Base-by-base conservation (phyloP, 2,888 invertebrate species). In the Tachina grossa region DNA sequence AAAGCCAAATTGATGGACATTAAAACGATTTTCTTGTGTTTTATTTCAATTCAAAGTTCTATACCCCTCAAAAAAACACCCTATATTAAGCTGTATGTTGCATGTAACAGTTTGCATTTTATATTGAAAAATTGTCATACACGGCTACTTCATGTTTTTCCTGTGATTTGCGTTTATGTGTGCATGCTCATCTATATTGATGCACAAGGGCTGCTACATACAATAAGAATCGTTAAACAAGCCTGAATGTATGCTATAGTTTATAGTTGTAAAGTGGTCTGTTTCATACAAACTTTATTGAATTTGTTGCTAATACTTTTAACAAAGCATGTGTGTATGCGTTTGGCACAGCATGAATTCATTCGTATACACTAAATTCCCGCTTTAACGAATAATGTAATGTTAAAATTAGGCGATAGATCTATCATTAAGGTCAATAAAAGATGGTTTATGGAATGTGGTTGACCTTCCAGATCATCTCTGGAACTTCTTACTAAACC, bases 201-300 rank as follows among this genome's bases (percentile, higher is more conserved):
- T 31, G 31, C 6, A 31, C 10, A 57, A 11, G 10, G 69, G 22
- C 22, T 79, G 53, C 31, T 31, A 31, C 31, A 31, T 61, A 16
- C 45, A 66, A 55, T 39, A 47, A 16, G 13, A 63, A 49, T 75
- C 19, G 19, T 63, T 59, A 14, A 14, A 8, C 57, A 19, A 43
- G 61, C 78, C 71, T 63, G 14, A 31, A 69, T 49, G 51, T 65
- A 66, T 80, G 65, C 74, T 74, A 22, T 51, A 66, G 72, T 72
- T 80, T 80, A 59, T 57, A n/a, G 65, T 55, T 71, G 43, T 79
- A 31, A 63, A 45, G 53, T 66, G 72, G 57, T 80, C 14, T 72
- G 49, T 65, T 74, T 43, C 13, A 13, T 31, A 31, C 13, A 72
- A 47, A 80, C 59, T 72, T 66, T 74, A 66, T 74, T 74, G 11